phyloP scores from a whole-genome alignment of 2,113 vertebrate species.

The Cromileptes altivelis region DNA sequence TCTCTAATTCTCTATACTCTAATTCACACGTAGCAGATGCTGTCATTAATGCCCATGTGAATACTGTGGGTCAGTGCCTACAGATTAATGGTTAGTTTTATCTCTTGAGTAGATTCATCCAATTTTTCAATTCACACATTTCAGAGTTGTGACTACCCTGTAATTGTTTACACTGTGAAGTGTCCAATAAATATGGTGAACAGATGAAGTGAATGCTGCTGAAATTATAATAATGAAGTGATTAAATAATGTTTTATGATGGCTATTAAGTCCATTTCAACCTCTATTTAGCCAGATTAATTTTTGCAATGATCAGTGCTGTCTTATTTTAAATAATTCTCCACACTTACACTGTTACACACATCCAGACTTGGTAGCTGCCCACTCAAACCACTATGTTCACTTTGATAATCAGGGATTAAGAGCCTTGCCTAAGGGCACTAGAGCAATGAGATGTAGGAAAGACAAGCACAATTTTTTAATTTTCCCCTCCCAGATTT shows the following conservation, averaged over 20 bases:
- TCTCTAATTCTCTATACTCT: too few relatives aligned
- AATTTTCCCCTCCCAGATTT: too few relatives aligned
- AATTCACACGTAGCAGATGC: constrained; percentile 15
- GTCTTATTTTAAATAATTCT: not conserved
- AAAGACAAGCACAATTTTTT: too few relatives aligned
- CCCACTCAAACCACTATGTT: not conserved
- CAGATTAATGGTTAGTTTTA: constrained; percentile 20
- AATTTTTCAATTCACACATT: constrained; percentile 16
- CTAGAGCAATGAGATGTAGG: too few relatives aligned
- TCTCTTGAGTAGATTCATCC: not conserved
- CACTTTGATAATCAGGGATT: too few relatives aligned
- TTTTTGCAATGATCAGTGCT: not conserved
- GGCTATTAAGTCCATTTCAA: not conserved
- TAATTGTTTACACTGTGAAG: constrained; percentile 22
- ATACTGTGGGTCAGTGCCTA: constrained; percentile 8
- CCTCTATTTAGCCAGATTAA: not conserved
- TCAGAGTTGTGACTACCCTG: not conserved
- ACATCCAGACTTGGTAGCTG: not conserved
- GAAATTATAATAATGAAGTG: not conserved
- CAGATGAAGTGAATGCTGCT: not conserved
- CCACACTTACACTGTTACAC: not conserved
- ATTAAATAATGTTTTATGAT: not conserved
- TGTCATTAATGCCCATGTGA: not conserved
- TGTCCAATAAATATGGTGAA: not conserved
- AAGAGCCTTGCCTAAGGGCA: too few relatives aligned